Percentiles rank a stretch among this genome's conserved stretches.
These are phyloP conservation scores for Eilema griseolum DNA, from an alignment of 2,888 invertebrate genomes.

Conservation along the genomic window DNA sequence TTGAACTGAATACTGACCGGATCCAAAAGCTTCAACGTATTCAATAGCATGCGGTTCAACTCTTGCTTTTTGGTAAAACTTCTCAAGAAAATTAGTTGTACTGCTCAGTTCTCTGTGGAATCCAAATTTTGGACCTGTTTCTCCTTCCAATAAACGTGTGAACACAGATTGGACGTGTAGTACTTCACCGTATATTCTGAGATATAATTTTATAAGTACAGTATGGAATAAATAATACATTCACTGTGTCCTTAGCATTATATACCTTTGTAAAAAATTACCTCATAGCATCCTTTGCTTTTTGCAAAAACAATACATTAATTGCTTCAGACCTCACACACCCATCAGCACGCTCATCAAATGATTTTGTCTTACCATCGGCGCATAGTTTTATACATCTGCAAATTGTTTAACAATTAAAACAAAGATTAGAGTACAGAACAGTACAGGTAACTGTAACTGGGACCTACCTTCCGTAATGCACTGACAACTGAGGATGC, in stretches of 20 bases:
- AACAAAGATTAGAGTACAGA: neutral
- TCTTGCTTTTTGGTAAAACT: conserved; percentile 88
- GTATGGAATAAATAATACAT: neutral
- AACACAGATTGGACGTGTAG: conserved; percentile 88
- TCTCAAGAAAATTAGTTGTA: conserved; percentile 81
- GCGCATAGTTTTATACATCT: conserved; percentile 85
- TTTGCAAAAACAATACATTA: conserved; percentile 90
- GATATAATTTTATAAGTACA: conserved; percentile 28
- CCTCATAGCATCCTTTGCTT: conserved; percentile 86
- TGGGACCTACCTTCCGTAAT: conserved; percentile 65
- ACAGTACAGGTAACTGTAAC: neutral
- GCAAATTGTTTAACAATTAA: conserved; percentile 9
- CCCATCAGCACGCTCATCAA: conserved; percentile 93
- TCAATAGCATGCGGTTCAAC: conserved; percentile 89
- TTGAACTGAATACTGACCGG: conserved; percentile 83
- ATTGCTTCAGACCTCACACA: conserved; percentile 92
- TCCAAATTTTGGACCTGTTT: conserved; percentile 67
- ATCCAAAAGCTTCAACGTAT: conserved; percentile 95
- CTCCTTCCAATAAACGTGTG: conserved; percentile 81
- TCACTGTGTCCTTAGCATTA: neutral
- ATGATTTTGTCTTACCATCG: conserved; percentile 95
- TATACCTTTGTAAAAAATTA: neutral
- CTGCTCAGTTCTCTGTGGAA: conserved; percentile 84
- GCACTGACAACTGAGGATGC: conserved; percentile 81
- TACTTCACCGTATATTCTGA: conserved; percentile 88